Evolutionary conservation across 2,888 invertebrate genomes (phyloP).

Genomic region (Lochmaea capreae): DNA sequence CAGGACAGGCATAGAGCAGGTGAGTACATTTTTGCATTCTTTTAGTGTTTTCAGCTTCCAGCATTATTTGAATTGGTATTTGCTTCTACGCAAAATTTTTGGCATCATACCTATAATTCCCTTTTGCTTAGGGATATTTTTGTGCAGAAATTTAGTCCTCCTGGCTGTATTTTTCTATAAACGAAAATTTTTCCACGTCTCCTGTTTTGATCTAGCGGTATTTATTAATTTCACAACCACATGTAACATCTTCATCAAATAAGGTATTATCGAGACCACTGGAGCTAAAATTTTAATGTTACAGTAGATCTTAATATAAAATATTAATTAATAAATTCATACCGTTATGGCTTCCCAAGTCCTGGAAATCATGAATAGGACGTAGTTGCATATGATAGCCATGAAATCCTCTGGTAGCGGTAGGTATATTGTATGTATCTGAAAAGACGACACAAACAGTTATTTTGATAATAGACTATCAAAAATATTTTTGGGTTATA

Average conservation of each 20-base stretch:
- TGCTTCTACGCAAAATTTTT: too few relatives aligned
- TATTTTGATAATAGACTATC: background rate
- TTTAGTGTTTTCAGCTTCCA: too few relatives aligned
- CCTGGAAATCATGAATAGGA: constrained; percentile 7
- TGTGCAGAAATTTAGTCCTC: too few relatives aligned
- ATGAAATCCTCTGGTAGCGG: background rate
- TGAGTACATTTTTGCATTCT: too few relatives aligned
- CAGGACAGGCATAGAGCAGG: too few relatives aligned
- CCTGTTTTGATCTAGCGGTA: too few relatives aligned
- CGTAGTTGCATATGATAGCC: constrained; percentile 3
- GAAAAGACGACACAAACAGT: constrained; percentile 5
- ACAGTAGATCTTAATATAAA: background rate
- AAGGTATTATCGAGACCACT: background rate
- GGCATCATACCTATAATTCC: too few relatives aligned
- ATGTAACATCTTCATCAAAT: background rate
- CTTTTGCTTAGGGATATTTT: too few relatives aligned
- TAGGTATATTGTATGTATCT: background rate
- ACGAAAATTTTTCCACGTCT: too few relatives aligned
- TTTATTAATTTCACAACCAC: too few relatives aligned
- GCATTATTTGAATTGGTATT: too few relatives aligned
- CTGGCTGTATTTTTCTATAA: too few relatives aligned
- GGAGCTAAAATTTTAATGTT: background rate
- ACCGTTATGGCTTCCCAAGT: constrained; percentile 2
- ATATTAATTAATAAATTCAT: background rate
- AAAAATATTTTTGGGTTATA: constrained; percentile 1